Base-by-base conservation (phyloP, 1,140 invertebrate genomes). In the Papilio helenus region DNA sequence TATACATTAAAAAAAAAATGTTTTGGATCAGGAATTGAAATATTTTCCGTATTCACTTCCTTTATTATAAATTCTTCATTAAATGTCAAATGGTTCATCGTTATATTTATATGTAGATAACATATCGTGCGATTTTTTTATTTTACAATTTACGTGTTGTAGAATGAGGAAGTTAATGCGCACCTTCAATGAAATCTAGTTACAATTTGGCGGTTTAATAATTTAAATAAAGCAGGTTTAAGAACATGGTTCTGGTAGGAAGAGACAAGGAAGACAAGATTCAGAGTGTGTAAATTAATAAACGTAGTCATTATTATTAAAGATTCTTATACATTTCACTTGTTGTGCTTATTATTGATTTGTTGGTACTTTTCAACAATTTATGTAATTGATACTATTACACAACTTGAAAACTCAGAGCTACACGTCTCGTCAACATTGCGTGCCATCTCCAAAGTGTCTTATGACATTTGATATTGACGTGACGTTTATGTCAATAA, bases 151-250 rank as follows among this genome's bases (percentile, higher is more conserved):
- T 29, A 68, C 61, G 34, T 39, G 34, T 14, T 16, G 10, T 34
- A 68, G 61, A 68, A 68, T 68, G 26, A 68, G 61, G 61, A 68
- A 68, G 5, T 65, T 16, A 34, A 18, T 26, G n/a, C n/a, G n/a
- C n/a, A 1, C 10, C 58, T 61, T 68, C 61, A 68, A 68, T 68
- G 61, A 68, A 29, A 29, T 68, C 61, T 68, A 68, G 61, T 68
- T 68, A n/a, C 61, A 18, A 68, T 68, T 68, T 68, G 61, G 61
- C 26, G 26, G 1, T 29, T 68, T 68, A 34, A 26, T 26, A 29
- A 29, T 29, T 16, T 68, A 29, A 68, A 68, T 29, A 68, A 16
- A 4, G 34, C 61, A 16, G 12, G 23, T 68, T 34, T 68, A 18
- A 61, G 9, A 26, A 26, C 14, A 29, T 58, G 5, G 0, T 20